These are phyloP conservation scores for Nothobranchius kuhntae DNA, from an alignment of 2,113 vertebrate species.

Conservation along the genomic window DNA sequence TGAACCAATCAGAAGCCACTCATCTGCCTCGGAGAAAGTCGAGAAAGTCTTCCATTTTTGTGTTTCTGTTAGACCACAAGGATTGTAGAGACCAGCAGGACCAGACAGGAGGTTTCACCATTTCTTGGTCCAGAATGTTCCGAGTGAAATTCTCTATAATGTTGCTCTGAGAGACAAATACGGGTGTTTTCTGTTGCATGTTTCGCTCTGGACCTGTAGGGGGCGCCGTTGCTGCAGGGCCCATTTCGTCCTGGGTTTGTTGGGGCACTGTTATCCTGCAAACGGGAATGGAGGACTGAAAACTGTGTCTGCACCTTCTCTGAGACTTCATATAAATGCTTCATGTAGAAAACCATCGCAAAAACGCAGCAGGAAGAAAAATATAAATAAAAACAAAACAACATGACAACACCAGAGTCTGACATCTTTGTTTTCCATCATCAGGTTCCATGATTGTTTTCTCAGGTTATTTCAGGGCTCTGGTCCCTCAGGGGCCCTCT, in stretches of 20 bases:
- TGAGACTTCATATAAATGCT: conserved; percentile 59
- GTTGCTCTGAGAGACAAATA: neutral
- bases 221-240: neutral
- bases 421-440: neutral
- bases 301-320: conserved; percentile 72
- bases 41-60: conserved; percentile 76
- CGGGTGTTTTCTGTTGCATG: conserved; percentile 8
- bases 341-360: conserved; percentile 66
- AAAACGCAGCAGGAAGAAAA: conserved; percentile 70
- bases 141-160: neutral
- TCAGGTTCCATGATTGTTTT: no score
- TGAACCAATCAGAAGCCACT: conserved; percentile 50
- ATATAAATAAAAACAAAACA: conserved; percentile 49
- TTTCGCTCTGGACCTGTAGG: neutral
- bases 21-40: conserved; percentile 71
- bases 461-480: no score
- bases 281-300: neutral
- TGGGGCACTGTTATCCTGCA: conserved; percentile 7
- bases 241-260: neutral
- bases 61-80: neutral
- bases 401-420: conserved; percentile 28
- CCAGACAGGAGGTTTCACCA: neutral
- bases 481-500: no score
- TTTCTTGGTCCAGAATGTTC: neutral
- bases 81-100: conserved; percentile 10